Base-by-base conservation (phyloP, 1,140 invertebrate genomes). In the Bursaphelenchus mucronatus region DNA sequence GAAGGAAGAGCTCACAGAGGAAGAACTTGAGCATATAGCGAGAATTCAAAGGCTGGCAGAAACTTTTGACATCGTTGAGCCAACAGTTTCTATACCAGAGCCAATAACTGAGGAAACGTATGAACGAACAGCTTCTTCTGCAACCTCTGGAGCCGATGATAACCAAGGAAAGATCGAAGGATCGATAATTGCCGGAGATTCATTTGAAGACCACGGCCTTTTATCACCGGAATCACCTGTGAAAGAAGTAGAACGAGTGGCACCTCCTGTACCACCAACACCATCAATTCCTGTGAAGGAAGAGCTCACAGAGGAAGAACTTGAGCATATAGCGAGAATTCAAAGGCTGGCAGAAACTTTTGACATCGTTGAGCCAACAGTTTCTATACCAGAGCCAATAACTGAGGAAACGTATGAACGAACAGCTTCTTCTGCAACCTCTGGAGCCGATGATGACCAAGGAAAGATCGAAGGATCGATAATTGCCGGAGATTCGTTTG, bases 271-370 rank as follows among this genome's bases (percentile, higher is more conserved):
- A n/a, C 30, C 19, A 3, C 11, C 52, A 3, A 1, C 15, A 54
- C 11, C 21, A 4, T 13, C 13, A 21, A 11, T 51, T n/a, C 15
- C 57, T 17, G 13, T 30, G 1, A 2, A 59, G 13, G 45, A n/a
- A 17, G 57, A 59, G 30, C 30, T 59, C 11, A 59, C n/a, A 3
- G n/a, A 44, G 8, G 57, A 59, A 21, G 57, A 59, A 56, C 21
- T 43, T n/a, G 19, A 59, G n/a, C 57, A 59, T 8, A 59, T 59
- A 11, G 21, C 21, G 9, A 40, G 30, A 6, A 66, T 72, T 50
- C 47, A 62, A 30, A 44, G 49, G 47, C 30, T 73, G 19, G 71
- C 71, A 5, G 73, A 76, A 46, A 44, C 67, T 39, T 62, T 45
- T 11, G 40, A 19, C 17, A 45, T 17, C 39, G 59, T 41, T n/a